These are phyloP conservation scores for Scaptomyza reducta DNA, from an alignment of 2,888 invertebrate species.

Conservation along the genomic window DNA sequence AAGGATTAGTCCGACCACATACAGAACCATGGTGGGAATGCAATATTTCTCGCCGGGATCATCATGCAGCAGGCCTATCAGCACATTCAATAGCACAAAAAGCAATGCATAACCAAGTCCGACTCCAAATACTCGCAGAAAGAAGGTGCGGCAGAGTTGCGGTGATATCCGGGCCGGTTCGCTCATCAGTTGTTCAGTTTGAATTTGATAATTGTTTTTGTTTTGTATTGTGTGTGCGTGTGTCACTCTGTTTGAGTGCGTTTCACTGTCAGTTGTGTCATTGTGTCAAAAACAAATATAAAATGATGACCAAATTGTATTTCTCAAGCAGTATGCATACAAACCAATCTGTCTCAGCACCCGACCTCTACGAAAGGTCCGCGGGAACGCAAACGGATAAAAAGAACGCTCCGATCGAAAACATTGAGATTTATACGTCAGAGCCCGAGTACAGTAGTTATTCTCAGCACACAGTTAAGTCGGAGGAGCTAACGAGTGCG, in stretches of 20 bases:
- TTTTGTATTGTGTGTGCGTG: constrained; percentile 3
- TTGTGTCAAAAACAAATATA: neutral
- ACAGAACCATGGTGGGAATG: constrained; percentile 1
- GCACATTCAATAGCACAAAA: constrained; percentile 5
- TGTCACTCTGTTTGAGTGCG: constrained; percentile 6
- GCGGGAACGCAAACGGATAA: constrained; percentile 6
- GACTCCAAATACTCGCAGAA: constrained; percentile 39
- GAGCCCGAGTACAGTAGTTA: neutral
- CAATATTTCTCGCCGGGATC: neutral
- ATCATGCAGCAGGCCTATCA: constrained; percentile 2
- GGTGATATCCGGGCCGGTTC: constrained; percentile 23
- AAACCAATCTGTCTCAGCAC: constrained; percentile 35
- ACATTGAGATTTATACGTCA: neutral
- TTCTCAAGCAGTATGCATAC: constrained; percentile 25
- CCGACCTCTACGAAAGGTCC: constrained; percentile 34
- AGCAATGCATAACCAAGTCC: constrained; percentile 24
- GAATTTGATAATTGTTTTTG: constrained; percentile 11
- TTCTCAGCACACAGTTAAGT: neutral
- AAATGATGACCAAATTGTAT: constrained; percentile 6
- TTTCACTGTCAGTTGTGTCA: neutral
- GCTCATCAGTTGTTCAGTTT: constrained; percentile 45
- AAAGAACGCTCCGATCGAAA: neutral
- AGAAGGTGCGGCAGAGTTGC: constrained; percentile 18
- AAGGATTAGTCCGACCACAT: constrained; percentile 19
- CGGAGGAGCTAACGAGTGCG: neutral